Evolutionary conservation across 2,113 vertebrate species (phyloP).

Genomic region (Rhynchomys soricoides): DNA sequence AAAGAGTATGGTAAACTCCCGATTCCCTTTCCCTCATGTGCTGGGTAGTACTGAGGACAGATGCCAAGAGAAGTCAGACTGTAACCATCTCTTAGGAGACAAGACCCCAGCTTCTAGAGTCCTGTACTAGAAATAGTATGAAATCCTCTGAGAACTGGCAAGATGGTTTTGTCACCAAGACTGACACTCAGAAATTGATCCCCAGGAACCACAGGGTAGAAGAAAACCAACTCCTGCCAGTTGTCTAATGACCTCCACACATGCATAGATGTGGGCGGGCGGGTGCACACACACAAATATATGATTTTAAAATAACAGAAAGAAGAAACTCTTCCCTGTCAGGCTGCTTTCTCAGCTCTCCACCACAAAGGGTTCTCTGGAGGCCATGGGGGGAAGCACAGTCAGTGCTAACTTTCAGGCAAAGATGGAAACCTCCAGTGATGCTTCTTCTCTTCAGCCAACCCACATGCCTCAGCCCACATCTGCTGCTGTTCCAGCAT

Average conservation of each 20-base stretch:
- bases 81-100: not conserved
- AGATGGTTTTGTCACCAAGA: not conserved
- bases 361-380: not conserved
- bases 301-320: not conserved
- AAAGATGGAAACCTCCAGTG: conserved; percentile 46
- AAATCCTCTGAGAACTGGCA: not conserved
- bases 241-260: not conserved
- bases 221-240: not conserved
- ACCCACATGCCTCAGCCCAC: not conserved
- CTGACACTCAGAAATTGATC: not conserved
- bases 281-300: not conserved
- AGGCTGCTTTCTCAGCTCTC: conserved; percentile 28
- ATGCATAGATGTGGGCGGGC: not conserved
- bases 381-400: not conserved
- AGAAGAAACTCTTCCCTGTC: not conserved
- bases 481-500: not conserved
- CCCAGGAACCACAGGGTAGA: not conserved
- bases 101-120: not conserved
- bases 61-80: not conserved
- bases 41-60: not conserved
- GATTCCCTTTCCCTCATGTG: not conserved
- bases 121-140: not conserved
- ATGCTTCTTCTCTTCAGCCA: not conserved
- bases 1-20: not conserved
- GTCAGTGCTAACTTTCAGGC: conserved; percentile 57